Conservation (phyloP, 2,888 invertebrate genomes). For the Agriopis marginaria region DNA sequence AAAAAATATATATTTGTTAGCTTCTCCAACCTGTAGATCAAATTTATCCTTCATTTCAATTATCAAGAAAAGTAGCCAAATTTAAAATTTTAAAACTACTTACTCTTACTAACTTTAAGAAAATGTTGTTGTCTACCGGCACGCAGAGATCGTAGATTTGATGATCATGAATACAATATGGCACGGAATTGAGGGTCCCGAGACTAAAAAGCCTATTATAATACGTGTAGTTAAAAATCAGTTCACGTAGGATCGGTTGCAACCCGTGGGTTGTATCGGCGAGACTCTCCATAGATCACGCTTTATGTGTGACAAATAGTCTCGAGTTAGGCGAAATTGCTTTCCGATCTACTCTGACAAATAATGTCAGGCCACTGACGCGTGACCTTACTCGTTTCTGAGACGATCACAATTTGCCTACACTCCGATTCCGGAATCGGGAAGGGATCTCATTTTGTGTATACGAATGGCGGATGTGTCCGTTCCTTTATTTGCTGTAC, state of each 20-base stretch:
- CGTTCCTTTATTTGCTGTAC: slow-evolving; percentile 63
- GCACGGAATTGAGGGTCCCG: slow-evolving; percentile 19
- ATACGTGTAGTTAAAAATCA: slow-evolving; percentile 54
- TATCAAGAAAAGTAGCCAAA: not conserved
- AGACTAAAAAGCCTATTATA: slow-evolving; percentile 46
- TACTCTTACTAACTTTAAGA: not conserved
- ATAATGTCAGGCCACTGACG: slow-evolving; percentile 81
- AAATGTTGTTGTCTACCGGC: slow-evolving; percentile 16
- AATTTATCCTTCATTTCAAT: no score
- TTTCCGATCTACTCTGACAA: slow-evolving; percentile 83
- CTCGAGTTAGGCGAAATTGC: slow-evolving; percentile 82
- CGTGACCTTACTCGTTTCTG: slow-evolving; percentile 76
- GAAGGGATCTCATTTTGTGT: slow-evolving; percentile 64
- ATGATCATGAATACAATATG: slow-evolving; percentile 33
- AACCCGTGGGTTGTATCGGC: slow-evolving; percentile 62
- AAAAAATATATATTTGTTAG: no score
- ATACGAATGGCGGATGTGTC: slow-evolving; percentile 63
- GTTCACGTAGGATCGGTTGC: slow-evolving; percentile 53
- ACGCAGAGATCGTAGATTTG: slow-evolving; percentile 28
- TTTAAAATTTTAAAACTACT: not conserved
- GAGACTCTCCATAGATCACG: slow-evolving; percentile 76
- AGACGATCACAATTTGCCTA: slow-evolving; percentile 77
- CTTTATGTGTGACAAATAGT: slow-evolving; percentile 85
- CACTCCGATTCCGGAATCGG: slow-evolving; percentile 61
- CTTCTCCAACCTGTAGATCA: no score